Conservation (phyloP, 2,888 invertebrate genomes). For the Hypomecis punctinalis region DNA sequence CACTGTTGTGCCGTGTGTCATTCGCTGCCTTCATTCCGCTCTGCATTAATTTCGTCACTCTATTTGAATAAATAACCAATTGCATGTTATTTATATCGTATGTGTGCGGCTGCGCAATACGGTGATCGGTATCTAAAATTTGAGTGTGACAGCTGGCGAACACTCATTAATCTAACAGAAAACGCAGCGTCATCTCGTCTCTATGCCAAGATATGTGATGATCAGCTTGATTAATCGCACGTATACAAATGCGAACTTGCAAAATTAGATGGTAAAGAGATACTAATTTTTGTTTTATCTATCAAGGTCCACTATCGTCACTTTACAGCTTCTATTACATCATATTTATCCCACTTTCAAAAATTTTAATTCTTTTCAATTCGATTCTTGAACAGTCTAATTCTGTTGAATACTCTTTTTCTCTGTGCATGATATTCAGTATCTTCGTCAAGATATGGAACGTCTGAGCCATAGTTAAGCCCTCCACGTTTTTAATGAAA, state of each 20-base stretch:
- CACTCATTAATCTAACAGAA: conserved; percentile 59
- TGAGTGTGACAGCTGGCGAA: conserved; percentile 59
- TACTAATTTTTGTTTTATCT: too few species aligned
- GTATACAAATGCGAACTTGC: not conserved
- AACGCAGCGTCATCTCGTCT: conserved; percentile 19
- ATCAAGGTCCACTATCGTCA: too few species aligned
- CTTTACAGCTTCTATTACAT: too few species aligned
- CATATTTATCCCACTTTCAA: too few species aligned
- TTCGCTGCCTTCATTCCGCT: conserved; percentile 65
- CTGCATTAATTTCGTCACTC: conserved; percentile 79
- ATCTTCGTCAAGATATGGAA: too few species aligned
- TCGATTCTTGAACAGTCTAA: too few species aligned
- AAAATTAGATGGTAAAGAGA: not conserved
- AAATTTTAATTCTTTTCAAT: too few species aligned
- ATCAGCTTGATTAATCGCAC: conserved; percentile 6
- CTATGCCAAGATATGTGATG: conserved; percentile 5
- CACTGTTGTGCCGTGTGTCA: conserved; percentile 51
- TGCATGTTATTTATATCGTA: conserved; percentile 71
- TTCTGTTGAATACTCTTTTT: too few species aligned
- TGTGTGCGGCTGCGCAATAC: conserved; percentile 60
- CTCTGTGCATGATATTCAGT: too few species aligned
- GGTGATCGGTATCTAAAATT: conserved; percentile 63
- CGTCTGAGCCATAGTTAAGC: too few species aligned
- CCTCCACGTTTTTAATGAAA: too few species aligned
- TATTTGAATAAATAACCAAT: conserved; percentile 80